Evolutionary conservation across 2,888 invertebrate species (phyloP).

Genomic region (Linnaemya tessellans): DNA sequence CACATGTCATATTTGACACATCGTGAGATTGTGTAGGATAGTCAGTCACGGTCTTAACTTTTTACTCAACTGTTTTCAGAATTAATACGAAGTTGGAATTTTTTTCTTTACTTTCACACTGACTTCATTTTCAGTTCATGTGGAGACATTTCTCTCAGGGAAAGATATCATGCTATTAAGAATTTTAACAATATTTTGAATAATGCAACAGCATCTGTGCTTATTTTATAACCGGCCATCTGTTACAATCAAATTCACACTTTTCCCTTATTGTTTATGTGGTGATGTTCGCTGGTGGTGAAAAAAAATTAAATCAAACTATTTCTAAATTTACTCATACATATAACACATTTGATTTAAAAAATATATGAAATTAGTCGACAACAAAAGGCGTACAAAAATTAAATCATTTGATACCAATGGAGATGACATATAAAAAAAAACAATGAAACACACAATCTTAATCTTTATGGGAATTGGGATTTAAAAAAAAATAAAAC

Average conservation of each 20-base stretch:
- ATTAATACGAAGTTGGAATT: too few species aligned
- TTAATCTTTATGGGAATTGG: constrained; percentile 60
- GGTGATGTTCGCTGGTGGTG: constrained; percentile 25
- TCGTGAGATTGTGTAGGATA: too few species aligned
- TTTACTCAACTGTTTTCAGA: too few species aligned
- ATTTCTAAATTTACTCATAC: constrained; percentile 26
- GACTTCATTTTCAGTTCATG: too few species aligned
- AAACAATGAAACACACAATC: constrained; percentile 30
- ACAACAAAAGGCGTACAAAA: constrained; percentile 18
- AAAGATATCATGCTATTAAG: constrained; percentile 6
- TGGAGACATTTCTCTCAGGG: background rate
- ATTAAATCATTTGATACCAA: constrained; percentile 39
- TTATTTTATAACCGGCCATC: constrained; percentile 30
- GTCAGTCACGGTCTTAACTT: too few species aligned
- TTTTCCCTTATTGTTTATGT: constrained; percentile 7
- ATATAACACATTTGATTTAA: constrained; percentile 1
- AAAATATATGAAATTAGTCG: constrained; percentile 16
- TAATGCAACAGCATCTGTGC: constrained; percentile 46
- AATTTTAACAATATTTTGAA: constrained; percentile 15
- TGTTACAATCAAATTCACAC: constrained; percentile 37
- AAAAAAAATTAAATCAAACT: constrained; percentile 39
- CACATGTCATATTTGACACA: too few species aligned
- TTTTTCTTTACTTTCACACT: too few species aligned
- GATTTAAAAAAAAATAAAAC: constrained; percentile 28
- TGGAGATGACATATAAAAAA: constrained; percentile 11